These are phyloP conservation scores for Ypsolopha sequella DNA, from an alignment of 2,888 invertebrate species.

Conservation along the genomic window DNA sequence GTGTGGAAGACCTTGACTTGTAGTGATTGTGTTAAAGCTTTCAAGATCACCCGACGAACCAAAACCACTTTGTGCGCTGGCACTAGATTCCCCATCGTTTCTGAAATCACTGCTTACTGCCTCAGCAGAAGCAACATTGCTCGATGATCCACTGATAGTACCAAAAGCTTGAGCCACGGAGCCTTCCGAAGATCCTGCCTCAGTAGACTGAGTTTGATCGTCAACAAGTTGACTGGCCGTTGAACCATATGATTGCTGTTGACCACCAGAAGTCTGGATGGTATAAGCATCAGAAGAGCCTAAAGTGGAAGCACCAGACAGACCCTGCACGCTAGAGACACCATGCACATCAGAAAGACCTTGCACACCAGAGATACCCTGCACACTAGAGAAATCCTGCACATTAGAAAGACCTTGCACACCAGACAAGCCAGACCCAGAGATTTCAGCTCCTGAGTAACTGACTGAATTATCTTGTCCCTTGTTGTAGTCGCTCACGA, in stretches of 20 bases:
- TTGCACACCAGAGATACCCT: too few species aligned
- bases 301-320: too few species aligned
- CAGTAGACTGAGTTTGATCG: too few species aligned
- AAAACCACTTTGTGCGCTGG: neutral
- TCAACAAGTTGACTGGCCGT: too few species aligned
- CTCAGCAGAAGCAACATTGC: neutral
- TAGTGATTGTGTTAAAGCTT: constrained; percentile 27
- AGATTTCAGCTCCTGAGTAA: neutral
- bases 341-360: too few species aligned
- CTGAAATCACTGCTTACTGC: neutral
- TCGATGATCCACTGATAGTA: too few species aligned
- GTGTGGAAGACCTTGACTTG: constrained; percentile 56
- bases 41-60: constrained; percentile 14
- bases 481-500: constrained; percentile 47
- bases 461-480: constrained; percentile 12
- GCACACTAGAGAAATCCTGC: too few species aligned
- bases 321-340: too few species aligned
- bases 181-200: neutral
- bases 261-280: too few species aligned
- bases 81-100: neutral
- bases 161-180: neutral
- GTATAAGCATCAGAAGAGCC: too few species aligned
- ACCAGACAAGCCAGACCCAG: neutral
- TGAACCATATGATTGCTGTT: too few species aligned
- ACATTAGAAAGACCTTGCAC: neutral